Percentiles rank a stretch among this genome's conserved stretches.
Evolutionary conservation across 2,797 vertebrate genomes (phyloP).

Genomic region (Mastacembelus armatus): DNA sequence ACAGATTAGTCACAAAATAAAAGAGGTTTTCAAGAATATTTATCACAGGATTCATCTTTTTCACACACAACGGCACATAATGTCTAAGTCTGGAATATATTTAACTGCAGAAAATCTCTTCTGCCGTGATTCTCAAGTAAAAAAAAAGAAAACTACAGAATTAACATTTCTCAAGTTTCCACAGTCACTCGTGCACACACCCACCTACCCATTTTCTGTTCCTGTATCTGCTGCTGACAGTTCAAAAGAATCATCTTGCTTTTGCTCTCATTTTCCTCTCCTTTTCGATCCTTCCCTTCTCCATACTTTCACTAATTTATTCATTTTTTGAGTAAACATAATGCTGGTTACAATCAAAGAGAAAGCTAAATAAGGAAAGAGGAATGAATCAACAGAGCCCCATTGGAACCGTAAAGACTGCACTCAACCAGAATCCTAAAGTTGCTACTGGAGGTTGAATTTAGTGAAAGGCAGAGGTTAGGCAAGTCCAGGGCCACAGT

Average conservation of each 20-base stretch:
- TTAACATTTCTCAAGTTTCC: conserved; percentile 29
- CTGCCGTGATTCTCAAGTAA: conserved; percentile 1
- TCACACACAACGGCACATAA: background rate
- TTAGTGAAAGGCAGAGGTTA: conserved; percentile 35
- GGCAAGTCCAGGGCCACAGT: conserved; percentile 3
- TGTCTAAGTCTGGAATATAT: conserved; percentile 15
- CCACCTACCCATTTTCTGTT: background rate
- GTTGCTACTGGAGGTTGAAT: conserved; percentile 13
- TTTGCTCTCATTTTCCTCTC: conserved; percentile 15
- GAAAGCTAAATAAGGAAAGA: conserved; percentile 53
- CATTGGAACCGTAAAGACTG: conserved; percentile 39
- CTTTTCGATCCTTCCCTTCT: conserved; percentile 6
- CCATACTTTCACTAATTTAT: conserved; percentile 35
- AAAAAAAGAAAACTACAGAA: conserved; percentile 19
- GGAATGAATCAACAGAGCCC: conserved; percentile 55
- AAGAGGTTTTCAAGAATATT: conserved; percentile 38
- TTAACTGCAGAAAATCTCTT: conserved; percentile 20
- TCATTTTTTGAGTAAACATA: conserved; percentile 57
- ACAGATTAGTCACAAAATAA: conserved; percentile 34
- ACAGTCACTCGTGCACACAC: background rate
- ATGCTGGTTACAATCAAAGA: conserved; percentile 56
- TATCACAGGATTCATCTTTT: conserved; percentile 12
- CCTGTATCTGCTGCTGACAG: conserved; percentile 10
- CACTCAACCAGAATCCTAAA: conserved; percentile 43
- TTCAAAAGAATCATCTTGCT: conserved; percentile 36